A percentile compares a stretch with the other conserved stretches of the same genome.
Conservation (phyloP, 2,797 vertebrate species). For the Nasua narica region DNA sequence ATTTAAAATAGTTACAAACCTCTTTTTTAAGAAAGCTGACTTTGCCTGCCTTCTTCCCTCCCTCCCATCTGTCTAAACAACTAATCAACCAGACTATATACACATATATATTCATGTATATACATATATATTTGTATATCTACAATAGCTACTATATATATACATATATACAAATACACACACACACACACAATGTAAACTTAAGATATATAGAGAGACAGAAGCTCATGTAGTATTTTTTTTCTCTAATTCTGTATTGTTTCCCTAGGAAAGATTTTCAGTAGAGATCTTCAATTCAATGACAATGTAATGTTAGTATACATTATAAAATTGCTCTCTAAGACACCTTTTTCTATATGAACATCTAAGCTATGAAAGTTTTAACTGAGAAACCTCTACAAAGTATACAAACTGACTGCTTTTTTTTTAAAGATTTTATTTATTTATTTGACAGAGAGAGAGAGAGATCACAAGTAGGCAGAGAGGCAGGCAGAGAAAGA, state of each 20-base stretch:
- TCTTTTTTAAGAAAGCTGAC: neutral
- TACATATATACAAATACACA: neutral
- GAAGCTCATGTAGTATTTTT: neutral
- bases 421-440: too few relatives aligned
- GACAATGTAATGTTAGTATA: neutral
- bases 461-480: too few relatives aligned
- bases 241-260: slow-evolving; percentile 9
- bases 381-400: neutral
- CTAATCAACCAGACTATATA: neutral
- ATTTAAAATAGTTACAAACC: neutral
- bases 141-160: neutral
- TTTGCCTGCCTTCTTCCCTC: neutral
- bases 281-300: neutral
- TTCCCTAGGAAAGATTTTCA: neutral
- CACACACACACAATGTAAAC: neutral
- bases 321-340: neutral
- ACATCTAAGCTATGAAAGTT: neutral
- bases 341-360: neutral
- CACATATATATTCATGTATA: neutral
- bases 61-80: neutral
- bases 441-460: too few relatives aligned
- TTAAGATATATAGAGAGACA: neutral
- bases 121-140: neutral
- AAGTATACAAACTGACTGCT: neutral
- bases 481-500: too few relatives aligned